Conservation (phyloP, 2,113 vertebrate species). For the Brachionichthys hirsutus region DNA sequence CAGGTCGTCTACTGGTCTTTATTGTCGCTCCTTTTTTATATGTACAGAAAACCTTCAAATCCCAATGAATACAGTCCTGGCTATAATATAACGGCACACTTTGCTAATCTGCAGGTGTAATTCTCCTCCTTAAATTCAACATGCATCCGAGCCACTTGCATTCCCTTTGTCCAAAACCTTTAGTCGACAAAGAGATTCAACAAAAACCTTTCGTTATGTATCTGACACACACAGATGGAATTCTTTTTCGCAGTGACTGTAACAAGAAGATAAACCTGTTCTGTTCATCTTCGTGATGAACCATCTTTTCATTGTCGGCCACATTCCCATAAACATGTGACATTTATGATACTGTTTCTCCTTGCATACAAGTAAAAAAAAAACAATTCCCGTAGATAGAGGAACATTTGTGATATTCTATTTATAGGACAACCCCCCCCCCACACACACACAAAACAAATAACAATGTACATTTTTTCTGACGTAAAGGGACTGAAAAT, state of each 20-base stretch:
- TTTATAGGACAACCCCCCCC: too few species aligned
- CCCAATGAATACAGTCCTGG: too few species aligned
- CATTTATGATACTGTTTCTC: neutral
- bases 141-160: neutral
- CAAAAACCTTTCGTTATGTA: too few species aligned
- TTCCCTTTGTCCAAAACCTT: neutral
- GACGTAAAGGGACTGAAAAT: too few species aligned
- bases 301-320: neutral
- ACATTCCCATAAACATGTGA: conserved; percentile 4
- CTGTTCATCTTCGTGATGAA: conserved; percentile 1
- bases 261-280: neutral
- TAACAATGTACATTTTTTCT: too few species aligned
- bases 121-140: conserved; percentile 42
- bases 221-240: too few species aligned
- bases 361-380: conserved; percentile 11
- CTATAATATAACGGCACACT: too few species aligned
- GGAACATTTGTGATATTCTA: too few species aligned
- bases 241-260: neutral
- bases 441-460: too few species aligned
- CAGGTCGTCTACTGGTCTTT: neutral
- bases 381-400: neutral
- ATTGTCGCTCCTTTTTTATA: conserved; percentile 28
- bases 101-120: conserved; percentile 21
- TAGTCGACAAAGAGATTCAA: neutral
- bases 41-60: conserved; percentile 28